Evolutionary conservation across 2,113 vertebrate species (phyloP).

Genomic region (Laticauda laticaudata): DNA sequence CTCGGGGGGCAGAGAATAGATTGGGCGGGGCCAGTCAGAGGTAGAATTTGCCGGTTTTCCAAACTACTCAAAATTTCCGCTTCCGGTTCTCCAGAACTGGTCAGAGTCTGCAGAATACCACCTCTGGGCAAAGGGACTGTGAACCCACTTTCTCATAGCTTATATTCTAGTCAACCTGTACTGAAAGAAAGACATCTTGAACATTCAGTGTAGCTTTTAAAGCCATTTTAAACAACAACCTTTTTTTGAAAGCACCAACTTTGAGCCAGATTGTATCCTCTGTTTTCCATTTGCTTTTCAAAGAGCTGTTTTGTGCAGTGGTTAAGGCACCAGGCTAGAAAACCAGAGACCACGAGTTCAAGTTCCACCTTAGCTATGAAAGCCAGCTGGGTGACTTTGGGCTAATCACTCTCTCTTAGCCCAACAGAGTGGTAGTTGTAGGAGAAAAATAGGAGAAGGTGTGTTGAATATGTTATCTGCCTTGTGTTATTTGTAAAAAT

Average conservation of each 20-base stretch:
- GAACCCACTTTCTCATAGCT: not conserved
- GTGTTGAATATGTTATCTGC: not conserved
- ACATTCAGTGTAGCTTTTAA: not conserved
- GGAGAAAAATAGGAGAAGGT: not conserved
- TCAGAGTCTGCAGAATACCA: too few relatives aligned
- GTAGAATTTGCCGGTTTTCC: too few relatives aligned
- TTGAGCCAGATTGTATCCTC: not conserved
- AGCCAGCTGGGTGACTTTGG: not conserved
- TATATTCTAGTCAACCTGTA: too few relatives aligned
- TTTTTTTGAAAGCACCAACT: not conserved
- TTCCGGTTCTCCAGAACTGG: too few relatives aligned
- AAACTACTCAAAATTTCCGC: too few relatives aligned
- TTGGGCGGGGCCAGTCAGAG: too few relatives aligned
- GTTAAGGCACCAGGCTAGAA: not conserved
- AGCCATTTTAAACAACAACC: not conserved
- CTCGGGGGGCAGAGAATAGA: too few relatives aligned
- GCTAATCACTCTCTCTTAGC: not conserved
- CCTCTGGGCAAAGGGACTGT: too few relatives aligned
- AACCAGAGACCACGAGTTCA: not conserved
- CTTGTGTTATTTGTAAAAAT: too few relatives aligned
- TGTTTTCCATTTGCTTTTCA: not conserved
- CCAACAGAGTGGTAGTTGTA: not conserved
- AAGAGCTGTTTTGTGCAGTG: not conserved
- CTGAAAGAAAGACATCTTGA: not conserved
- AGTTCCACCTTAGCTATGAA: not conserved